Evolutionary conservation across 2,113 vertebrate species (phyloP).

Genomic region (Lepisosteus oculatus): DNA sequence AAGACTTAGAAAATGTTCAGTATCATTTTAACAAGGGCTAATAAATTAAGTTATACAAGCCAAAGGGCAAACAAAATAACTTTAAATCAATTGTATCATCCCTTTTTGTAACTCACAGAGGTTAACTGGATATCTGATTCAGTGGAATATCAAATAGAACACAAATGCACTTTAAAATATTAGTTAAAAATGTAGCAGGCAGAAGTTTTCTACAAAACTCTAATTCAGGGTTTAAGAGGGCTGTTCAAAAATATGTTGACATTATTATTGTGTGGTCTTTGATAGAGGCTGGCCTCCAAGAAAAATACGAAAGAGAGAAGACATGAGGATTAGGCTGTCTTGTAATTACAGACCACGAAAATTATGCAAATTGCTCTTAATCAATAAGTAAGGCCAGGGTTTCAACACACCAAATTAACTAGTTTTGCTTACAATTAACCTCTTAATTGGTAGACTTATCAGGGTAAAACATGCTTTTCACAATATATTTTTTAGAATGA

Average conservation of each 20-base stretch:
- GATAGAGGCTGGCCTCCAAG: constrained; percentile 54
- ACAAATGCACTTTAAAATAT: background rate
- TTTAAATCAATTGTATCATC: too few relatives aligned
- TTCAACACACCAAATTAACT: constrained; percentile 48
- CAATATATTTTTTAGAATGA: background rate
- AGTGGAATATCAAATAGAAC: background rate
- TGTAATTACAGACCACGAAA: constrained; percentile 51
- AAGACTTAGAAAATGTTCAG: too few relatives aligned
- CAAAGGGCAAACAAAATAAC: too few relatives aligned
- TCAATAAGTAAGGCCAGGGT: constrained; percentile 55
- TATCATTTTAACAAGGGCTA: too few relatives aligned
- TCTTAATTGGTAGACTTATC: constrained; percentile 26
- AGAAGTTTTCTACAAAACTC: constrained; percentile 19
- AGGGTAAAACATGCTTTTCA: constrained; percentile 24
- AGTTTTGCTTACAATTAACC: constrained; percentile 28
- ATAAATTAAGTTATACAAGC: too few relatives aligned
- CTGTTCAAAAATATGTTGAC: constrained; percentile 19
- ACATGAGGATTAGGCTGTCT: constrained; percentile 57
- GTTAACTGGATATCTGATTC: too few relatives aligned
- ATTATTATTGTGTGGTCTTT: constrained; percentile 35
- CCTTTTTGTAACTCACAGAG: too few relatives aligned
- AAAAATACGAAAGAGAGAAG: constrained; percentile 50
- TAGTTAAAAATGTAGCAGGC: too few relatives aligned
- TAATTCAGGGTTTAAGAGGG: constrained; percentile 47
- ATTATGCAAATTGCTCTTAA: constrained; percentile 49